A percentile compares a stretch with the other conserved stretches of the same genome.
Conservation (phyloP, 2,113 vertebrate genomes). For the Colinus virginianus region DNA sequence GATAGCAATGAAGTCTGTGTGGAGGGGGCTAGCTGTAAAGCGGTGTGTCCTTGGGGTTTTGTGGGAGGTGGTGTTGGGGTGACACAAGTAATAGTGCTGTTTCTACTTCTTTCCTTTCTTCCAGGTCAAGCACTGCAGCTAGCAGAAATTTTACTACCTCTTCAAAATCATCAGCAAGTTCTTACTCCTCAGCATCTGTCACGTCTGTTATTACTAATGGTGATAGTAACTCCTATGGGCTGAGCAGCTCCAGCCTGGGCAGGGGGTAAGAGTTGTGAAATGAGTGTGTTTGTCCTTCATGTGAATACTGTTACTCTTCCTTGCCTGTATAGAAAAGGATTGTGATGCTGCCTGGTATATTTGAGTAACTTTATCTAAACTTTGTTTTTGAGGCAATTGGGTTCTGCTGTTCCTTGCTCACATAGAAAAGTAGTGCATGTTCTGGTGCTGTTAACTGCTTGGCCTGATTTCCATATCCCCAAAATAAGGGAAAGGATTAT, state of each 20-base stretch:
- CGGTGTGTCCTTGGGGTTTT: neutral
- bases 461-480: neutral
- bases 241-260: conserved; percentile 88
- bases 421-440: neutral
- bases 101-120: conserved; percentile 75
- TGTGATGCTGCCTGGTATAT: neutral
- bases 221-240: conserved; percentile 89
- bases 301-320: neutral
- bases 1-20: neutral
- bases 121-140: conserved; percentile 90
- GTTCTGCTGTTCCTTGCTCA: conserved; percentile 8
- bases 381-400: neutral
- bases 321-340: neutral
- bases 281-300: neutral
- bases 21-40: neutral
- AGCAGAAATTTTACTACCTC: conserved; percentile 95
- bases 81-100: conserved; percentile 54
- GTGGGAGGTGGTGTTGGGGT: neutral
- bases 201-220: conserved; percentile 92
- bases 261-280: conserved; percentile 83
- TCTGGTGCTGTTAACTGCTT: neutral
- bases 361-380: neutral
- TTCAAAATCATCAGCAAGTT: conserved; percentile 88
- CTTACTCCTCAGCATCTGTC: conserved; percentile 88
- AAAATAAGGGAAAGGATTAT: neutral